Conservation (phyloP, 1,140 invertebrate genomes). For the Drosophila repletoides region DNA sequence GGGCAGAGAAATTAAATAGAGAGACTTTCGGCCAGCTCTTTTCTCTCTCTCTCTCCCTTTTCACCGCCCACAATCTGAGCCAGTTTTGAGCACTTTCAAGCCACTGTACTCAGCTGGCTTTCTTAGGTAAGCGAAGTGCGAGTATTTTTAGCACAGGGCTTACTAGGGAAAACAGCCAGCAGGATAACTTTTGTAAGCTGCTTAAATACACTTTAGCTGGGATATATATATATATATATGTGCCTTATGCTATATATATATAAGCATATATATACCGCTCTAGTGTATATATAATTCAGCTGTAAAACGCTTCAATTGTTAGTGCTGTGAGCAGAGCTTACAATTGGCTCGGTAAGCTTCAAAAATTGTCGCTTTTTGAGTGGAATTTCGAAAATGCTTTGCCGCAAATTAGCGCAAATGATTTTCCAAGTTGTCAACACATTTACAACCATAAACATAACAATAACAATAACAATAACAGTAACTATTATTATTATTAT, state of each 20-base stretch:
- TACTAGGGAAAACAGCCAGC: neutral
- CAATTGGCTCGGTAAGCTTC: too few relatives aligned
- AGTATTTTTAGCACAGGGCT: conserved; percentile 5
- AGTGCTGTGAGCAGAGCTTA: too few relatives aligned
- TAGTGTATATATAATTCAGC: neutral
- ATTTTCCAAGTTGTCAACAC: neutral
- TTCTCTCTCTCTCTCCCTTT: too few relatives aligned
- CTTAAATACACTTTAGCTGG: conserved; percentile 13
- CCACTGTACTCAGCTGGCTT: conserved; percentile 11
- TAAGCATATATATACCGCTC: neutral
- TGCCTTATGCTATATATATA: neutral
- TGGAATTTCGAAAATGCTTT: neutral
- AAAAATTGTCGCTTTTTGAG: too few relatives aligned
- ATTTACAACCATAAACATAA: neutral
- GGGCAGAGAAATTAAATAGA: too few relatives aligned
- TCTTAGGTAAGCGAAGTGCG: too few relatives aligned
- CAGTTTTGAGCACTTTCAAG: too few relatives aligned
- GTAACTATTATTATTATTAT: conserved; percentile 16
- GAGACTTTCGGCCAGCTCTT: too few relatives aligned
- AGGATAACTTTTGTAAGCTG: conserved; percentile 23
- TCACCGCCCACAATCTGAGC: too few relatives aligned
- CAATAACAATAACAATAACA: conserved; percentile 26
- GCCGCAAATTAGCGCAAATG: neutral
- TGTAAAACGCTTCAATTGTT: neutral
- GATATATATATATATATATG: neutral